Percentiles rank a stretch among this genome's conserved stretches.
Evolutionary conservation across 1,140 invertebrate species (phyloP).

Genomic region (Drosophila neocordata): DNA sequence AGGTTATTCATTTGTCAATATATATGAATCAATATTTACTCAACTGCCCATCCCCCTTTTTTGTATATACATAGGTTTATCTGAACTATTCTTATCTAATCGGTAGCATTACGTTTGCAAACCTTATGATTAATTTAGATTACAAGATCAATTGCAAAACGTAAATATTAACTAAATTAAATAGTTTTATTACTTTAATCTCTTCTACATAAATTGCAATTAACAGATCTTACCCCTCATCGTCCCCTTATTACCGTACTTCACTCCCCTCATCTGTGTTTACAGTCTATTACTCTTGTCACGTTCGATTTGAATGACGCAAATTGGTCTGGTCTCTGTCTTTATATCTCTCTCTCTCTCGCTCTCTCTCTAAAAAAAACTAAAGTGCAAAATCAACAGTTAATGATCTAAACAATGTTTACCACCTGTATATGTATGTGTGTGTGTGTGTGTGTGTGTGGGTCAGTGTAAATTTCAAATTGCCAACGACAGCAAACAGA

Average conservation of each 20-base stretch:
- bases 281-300: slow-evolving; percentile 8
- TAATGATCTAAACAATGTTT: slow-evolving; percentile 63
- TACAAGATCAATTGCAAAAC: not conserved
- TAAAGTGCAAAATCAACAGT: slow-evolving; percentile 62
- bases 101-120: not conserved
- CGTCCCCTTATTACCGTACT: not conserved
- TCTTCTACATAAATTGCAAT: slow-evolving; percentile 46
- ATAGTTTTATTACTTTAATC: not conserved
- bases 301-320: slow-evolving; percentile 74
- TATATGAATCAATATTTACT: slow-evolving; percentile 5
- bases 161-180: not conserved
- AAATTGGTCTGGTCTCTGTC: slow-evolving; percentile 32
- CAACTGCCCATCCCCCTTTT: not conserved
- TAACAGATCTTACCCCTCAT: slow-evolving; percentile 32
- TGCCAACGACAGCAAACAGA: slow-evolving; percentile 41
- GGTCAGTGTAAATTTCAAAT: slow-evolving; percentile 53
- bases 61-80: not conserved
- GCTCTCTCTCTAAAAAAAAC: slow-evolving; percentile 1
- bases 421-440: slow-evolving; percentile 36
- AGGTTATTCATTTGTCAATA: slow-evolving; percentile 34
- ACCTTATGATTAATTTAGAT: slow-evolving; percentile 12
- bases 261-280: not conserved
- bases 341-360: not conserved
- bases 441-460: slow-evolving; percentile 6
- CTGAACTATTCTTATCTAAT: not conserved